Conservation (phyloP, 1,140 invertebrate species). For the Lasioglossum albipes region DNA sequence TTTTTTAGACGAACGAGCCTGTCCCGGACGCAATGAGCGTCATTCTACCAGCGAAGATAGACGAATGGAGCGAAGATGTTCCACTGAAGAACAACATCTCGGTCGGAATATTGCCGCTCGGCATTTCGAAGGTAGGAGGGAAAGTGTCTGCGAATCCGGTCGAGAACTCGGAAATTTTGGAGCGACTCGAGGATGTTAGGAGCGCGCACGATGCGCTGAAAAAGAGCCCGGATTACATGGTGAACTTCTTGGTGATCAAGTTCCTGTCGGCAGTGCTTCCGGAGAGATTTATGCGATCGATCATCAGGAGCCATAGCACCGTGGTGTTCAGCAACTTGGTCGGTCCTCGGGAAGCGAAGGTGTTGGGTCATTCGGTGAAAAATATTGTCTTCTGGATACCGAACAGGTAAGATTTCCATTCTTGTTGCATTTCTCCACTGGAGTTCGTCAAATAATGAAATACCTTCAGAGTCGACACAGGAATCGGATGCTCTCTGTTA, state of each 20-base stretch:
- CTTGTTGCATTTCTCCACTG: no score
- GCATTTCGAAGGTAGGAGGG: constrained; percentile 58
- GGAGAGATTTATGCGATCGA: constrained; percentile 52
- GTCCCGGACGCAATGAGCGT: constrained; percentile 64
- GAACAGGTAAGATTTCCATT: constrained; percentile 55
- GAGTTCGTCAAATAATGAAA: background rate
- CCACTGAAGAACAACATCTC: constrained; percentile 69
- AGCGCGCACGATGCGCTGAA: constrained; percentile 56
- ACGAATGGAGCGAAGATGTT: constrained; percentile 49
- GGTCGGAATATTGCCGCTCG: constrained; percentile 66
- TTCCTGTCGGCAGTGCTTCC: constrained; percentile 67
- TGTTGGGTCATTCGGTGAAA: constrained; percentile 63
- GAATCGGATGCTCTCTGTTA: constrained; percentile 68
- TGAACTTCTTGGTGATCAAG: constrained; percentile 72
- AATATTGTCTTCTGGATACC: constrained; percentile 73
- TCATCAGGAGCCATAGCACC: constrained; percentile 68
- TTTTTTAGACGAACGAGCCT: constrained; percentile 51
- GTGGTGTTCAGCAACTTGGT: constrained; percentile 72
- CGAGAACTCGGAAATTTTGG: constrained; percentile 49
- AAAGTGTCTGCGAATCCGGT: constrained; percentile 20
- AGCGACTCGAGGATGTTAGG: constrained; percentile 62
- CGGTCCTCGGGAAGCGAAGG: constrained; percentile 63
- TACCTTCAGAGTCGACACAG: constrained; percentile 58
- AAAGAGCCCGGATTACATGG: constrained; percentile 57
- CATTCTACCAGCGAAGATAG: constrained; percentile 65